These are phyloP conservation scores for Sminthurinus aureus DNA, from an alignment of 2,888 invertebrate species.

Conservation along the genomic window DNA sequence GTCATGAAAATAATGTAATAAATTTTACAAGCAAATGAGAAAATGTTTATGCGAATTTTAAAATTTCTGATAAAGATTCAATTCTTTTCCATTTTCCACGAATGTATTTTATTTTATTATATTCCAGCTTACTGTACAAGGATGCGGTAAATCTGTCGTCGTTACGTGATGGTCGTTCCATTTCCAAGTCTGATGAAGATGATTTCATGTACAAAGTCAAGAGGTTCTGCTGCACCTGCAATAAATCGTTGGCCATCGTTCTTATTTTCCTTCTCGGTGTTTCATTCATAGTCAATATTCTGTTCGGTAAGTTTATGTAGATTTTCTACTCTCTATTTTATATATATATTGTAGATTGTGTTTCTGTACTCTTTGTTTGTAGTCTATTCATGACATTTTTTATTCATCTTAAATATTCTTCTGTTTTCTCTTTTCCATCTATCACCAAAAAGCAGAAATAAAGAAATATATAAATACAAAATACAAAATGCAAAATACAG, in stretches of 20 bases:
- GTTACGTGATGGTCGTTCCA: slow-evolving; percentile 48
- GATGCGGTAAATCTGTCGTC: slow-evolving; percentile 52
- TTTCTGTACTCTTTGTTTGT: background rate
- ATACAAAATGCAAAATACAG: no score
- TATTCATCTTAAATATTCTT: background rate
- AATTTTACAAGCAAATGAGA: no score
- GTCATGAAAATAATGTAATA: no score
- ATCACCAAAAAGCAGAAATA: no score
- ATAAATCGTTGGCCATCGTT: slow-evolving; percentile 49
- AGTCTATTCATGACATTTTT: no score
- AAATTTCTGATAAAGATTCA: background rate
- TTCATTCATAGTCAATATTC: slow-evolving; percentile 55
- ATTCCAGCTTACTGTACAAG: slow-evolving; percentile 56
- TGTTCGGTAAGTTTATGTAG: slow-evolving; percentile 48
- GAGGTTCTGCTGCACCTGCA: slow-evolving; percentile 59
- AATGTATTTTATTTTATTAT: background rate
- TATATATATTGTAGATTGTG: no score
- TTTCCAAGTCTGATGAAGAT: slow-evolving; percentile 57
- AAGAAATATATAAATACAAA: no score
- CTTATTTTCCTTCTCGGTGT: slow-evolving; percentile 48
- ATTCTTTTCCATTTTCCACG: background rate
- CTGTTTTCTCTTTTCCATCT: background rate
- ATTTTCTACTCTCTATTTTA: background rate
- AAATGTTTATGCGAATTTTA: no score
- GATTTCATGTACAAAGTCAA: slow-evolving; percentile 59